phyloP scores from a whole-genome alignment of 2,113 vertebrate species.

The Lepus europaeus region DNA sequence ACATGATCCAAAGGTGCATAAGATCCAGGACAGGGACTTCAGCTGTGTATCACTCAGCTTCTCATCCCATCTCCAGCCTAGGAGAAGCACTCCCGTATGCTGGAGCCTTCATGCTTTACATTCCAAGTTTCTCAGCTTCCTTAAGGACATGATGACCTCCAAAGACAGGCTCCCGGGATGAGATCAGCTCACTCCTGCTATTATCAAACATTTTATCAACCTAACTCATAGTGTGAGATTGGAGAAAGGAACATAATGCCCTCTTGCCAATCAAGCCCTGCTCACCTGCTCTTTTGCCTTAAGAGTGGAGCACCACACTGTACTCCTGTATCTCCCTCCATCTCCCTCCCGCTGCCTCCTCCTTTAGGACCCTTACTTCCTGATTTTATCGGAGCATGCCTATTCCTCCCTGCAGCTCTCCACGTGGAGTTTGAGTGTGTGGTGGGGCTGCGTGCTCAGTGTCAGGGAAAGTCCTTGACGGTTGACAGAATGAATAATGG shows the following conservation, averaged over 20 bases:
- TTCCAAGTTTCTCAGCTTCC: background rate
- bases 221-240: constrained; percentile 20
- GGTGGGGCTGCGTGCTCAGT: constrained; percentile 44
- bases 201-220: constrained; percentile 33
- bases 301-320: background rate
- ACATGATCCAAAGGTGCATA: background rate
- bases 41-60: background rate
- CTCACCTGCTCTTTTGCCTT: background rate
- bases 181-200: background rate
- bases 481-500: constrained; percentile 70
- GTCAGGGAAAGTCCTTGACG: constrained; percentile 74
- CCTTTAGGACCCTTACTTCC: background rate
- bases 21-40: background rate
- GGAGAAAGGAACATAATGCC: background rate
- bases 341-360: background rate
- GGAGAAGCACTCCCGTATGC: background rate
- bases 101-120: background rate
- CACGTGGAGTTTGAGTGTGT: background rate
- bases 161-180: constrained; percentile 1
- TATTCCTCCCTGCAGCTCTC: background rate
- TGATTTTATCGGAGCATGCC: background rate
- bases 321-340: background rate
- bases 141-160: constrained; percentile 8
- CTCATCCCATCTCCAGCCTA: background rate
- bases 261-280: background rate